Base-by-base conservation (phyloP, 2,113 vertebrate genomes). In the Oophaga pumilio region DNA sequence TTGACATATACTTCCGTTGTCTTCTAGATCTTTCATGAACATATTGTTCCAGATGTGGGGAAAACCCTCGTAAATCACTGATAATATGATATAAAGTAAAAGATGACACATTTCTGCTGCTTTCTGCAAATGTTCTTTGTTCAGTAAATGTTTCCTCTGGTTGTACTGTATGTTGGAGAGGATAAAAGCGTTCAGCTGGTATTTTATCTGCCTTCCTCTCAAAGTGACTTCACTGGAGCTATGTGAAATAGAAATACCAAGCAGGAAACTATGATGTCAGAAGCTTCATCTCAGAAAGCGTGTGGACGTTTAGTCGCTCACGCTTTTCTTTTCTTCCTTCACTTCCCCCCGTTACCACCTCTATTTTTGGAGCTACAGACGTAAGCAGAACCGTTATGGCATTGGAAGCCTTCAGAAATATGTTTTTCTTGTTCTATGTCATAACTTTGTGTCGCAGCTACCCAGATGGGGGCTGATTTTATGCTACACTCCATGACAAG, bases 261-360 rank as follows among this genome's bases (percentile, higher is more conserved):
- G 89, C 91, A 0, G 78, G 91, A 92, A 92, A 88, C 87, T 88
- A 90, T 92, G 91, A 93, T 89, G 90, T 91, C 91, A 90, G 22
- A 91, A 91, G 92, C 93, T 26, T 0, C 84, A 90, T 92, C 66
- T 84, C 89, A 91, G 89, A 77, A 57, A 64, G 43, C 28, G 66
- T 20, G 13, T 87, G 82, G 59, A 76, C 64, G n/a, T n/a, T n/a
- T 68, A 33, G 64, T 69, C 11, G 24, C 33, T 85, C 83, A 85
- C 77, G 28, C 76, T 89, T 89, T 85, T 83, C 88, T 83, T 73
- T 89, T 81, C 66, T 79, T 66, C 76, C 49, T 76, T 56, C 15
- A 24, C 64, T n/a, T 82, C 22, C 78, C n/a, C 57, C 18, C 64
- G 9, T 33, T 22, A 66, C 49, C 56, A 22, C 60, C 56, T 76